Base-by-base conservation (phyloP, 2,797 vertebrate species). In the Phoeniculus purpureus region DNA sequence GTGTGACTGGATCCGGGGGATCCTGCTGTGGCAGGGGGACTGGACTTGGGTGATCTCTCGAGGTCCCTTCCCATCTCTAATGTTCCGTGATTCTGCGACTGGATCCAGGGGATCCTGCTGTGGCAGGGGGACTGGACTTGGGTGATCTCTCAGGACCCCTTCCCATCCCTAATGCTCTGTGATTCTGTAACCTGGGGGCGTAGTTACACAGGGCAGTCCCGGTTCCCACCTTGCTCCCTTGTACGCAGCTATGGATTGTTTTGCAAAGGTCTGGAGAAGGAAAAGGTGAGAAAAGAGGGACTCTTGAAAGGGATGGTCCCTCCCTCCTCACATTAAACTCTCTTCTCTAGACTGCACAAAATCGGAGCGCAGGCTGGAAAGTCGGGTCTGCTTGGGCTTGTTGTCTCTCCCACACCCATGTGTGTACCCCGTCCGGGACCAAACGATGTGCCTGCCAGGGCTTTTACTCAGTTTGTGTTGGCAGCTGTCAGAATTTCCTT, bases 401-500 rank as follows among this genome's bases (percentile, higher is more conserved):
- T 90, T 92, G 75, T 79, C 70, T 85, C 84, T 90, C 87, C 93
- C 90, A 79, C 90, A 72, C 91, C 88, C 86, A 12, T 65, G 29
- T 78, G 62, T 88, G 58, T 91, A 59, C 74, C 68, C 0, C 0
- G 80, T 89, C 55, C 73, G 87, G 74, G 85, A 81, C 54, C 80
- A 51, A 75, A 68, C 20, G 3, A 79, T 87, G 37, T 37, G 71
- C 88, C 91, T 77, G 64, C 79, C 83, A 51, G 71, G 89, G 87
- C 43, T 76, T 50, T 45, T 56, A 32, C 23, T 78, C 70, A 95
- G 79, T 89, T 92, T 95, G 7, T 94, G 58, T 83, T 92, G 93
- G 94, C 89, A 83, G 59, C 71, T 93, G 58, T 73, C 89, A 87
- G 73, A 94, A 83, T 87, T 94, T 94, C 86, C 75, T 94, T 85